These are phyloP conservation scores for Ips nitidus DNA, from an alignment of 1,140 invertebrate species.

Conservation along the genomic window DNA sequence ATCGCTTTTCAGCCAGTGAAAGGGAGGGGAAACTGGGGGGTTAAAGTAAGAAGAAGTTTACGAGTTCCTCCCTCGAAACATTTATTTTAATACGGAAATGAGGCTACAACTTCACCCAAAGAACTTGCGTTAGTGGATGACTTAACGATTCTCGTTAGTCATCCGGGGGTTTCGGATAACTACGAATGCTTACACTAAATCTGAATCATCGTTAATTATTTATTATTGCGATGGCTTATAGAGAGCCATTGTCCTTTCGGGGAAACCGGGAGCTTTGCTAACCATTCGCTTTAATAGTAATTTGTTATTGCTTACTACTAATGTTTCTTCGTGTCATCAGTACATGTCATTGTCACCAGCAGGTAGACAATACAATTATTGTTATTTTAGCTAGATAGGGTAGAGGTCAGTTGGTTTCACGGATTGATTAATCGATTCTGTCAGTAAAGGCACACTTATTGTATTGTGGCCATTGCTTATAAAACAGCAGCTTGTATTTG, in stretches of 20 bases:
- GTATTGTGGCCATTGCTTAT: no score
- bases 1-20: constrained; percentile 9
- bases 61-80: constrained; percentile 17
- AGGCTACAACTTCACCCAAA: constrained; percentile 28
- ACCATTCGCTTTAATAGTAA: no score
- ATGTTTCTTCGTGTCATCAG: no score
- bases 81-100: constrained; percentile 36
- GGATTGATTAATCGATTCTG: no score
- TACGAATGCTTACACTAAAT: neutral
- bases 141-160: constrained; percentile 17
- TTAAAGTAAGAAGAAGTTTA: constrained; percentile 26
- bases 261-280: neutral
- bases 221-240: neutral
- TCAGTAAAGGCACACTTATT: no score
- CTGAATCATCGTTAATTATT: neutral
- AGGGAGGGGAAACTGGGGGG: constrained; percentile 12
- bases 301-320: no score
- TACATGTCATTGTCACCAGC: no score
- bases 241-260: neutral
- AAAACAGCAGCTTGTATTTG: no score
- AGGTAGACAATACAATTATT: no score
- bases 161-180: constrained; percentile 1
- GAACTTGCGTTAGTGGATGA: constrained; percentile 18
- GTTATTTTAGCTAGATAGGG: no score
- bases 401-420: no score